Base-by-base conservation (phyloP, 2,888 invertebrate species). In the Drosophila algonquin region DNA sequence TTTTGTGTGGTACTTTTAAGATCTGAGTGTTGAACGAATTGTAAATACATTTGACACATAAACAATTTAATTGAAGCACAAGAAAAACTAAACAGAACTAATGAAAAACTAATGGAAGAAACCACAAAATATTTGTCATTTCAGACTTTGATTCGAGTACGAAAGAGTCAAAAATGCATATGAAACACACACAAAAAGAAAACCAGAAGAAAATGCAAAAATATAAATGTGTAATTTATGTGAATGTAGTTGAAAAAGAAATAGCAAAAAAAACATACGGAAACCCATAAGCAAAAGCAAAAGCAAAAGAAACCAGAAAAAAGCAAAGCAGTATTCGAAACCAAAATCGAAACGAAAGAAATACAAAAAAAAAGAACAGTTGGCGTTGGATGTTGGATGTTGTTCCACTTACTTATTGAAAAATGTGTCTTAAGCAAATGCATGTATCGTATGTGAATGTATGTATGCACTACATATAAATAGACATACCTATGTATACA, bases 371-470 rank as follows among this genome's bases (percentile, higher is more conserved):
- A 21, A 24, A 35, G 54, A 63, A 55, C 53, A 61, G 47, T 69
- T 71, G 71, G 63, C 72, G 47, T 44, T 55, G 53, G 27, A 57
- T 77, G 61, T 75, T 73, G 65, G 27, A 57, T 77, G 61, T 75
- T 73, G 65, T 79, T 74, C 83, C 55, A 89, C 86, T 88, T 88
- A 81, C 69, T 89, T 88, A 76, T 76, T 75, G 74, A 63, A 84
- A 70, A 85, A 87, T 76, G 90, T 90, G 84, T 89, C 83, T 89
- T 88, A 86, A 73, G 65, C 70, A 57, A 73, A 74, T 71, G 53
- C 47, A 57, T 70, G 55, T 74, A 74, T 24, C 5, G 24, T 24
- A 24, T 24, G 24, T 24, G 24, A 5, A 4, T 47, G 65, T 14
- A 9, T 32, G 4, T 10, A 65, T 47, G 65, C 40, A 12, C 48